phyloP scores from a whole-genome alignment of 1,140 invertebrate genomes.

The Halictus rubicundus region DNA sequence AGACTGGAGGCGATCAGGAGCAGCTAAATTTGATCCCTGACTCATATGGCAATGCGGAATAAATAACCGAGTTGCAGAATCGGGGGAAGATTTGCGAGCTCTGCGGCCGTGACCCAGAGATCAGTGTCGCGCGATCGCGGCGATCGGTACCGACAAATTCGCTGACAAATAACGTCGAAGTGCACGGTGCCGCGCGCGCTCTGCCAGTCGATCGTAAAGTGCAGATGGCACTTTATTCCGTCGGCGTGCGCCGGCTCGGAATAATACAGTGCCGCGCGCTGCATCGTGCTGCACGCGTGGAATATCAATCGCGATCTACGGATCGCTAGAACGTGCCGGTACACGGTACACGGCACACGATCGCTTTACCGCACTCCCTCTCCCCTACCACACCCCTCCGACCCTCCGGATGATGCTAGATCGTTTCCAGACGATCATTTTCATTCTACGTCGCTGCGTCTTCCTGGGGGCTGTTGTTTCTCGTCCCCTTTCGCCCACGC shows the following conservation, averaged over 20 bases:
- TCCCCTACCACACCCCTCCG: too few species aligned
- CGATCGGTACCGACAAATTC: constrained; percentile 59
- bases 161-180: constrained; percentile 55
- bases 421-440: constrained; percentile 1
- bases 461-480: background rate
- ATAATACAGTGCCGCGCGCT: constrained; percentile 31
- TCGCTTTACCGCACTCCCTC: background rate
- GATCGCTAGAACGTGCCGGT: constrained; percentile 30
- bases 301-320: constrained; percentile 47
- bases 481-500: constrained; percentile 1
- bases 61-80: background rate
- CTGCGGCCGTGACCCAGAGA: constrained; percentile 26
- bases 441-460: background rate
- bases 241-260: constrained; percentile 30
- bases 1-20: too few species aligned
- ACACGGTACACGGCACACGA: constrained; percentile 5
- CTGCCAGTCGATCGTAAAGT: constrained; percentile 8
- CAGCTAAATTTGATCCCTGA: too few species aligned
- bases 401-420: background rate
- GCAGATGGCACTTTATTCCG: constrained; percentile 31
- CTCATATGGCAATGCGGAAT: too few species aligned
- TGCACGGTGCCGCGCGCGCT: background rate
- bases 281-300: constrained; percentile 29
- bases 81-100: background rate
- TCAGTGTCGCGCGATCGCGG: background rate